Evolutionary conservation across 2,797 vertebrate species (phyloP).

Genomic region (Leptoclinus maculatus): DNA sequence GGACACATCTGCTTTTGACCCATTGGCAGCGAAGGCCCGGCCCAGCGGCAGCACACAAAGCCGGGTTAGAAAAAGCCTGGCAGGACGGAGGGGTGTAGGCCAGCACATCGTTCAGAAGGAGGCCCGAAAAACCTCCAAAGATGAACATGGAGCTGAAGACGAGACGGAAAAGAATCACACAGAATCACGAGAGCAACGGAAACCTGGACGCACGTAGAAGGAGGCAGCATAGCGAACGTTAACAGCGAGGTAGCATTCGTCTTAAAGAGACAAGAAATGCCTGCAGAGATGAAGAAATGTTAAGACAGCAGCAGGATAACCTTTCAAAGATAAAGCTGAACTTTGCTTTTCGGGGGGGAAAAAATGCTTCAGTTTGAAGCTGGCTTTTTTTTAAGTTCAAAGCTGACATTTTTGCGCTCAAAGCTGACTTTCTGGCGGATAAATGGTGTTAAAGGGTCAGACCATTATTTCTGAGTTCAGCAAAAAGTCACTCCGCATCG

Average conservation of each 20-base stretch:
- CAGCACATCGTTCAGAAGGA: slow-evolving; percentile 92
- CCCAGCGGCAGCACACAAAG: slow-evolving; percentile 86
- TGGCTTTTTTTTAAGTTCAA: slow-evolving; percentile 46
- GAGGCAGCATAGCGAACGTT: background rate
- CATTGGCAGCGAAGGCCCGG: slow-evolving; percentile 92
- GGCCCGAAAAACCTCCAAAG: slow-evolving; percentile 94
- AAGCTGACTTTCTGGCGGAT: slow-evolving; percentile 41
- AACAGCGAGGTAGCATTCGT: background rate
- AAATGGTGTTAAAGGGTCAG: slow-evolving; percentile 47
- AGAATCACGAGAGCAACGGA: background rate
- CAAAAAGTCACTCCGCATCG: background rate
- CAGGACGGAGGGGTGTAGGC: slow-evolving; percentile 94
- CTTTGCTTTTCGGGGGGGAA: background rate
- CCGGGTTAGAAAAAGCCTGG: slow-evolving; percentile 87
- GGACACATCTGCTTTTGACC: slow-evolving; percentile 85
- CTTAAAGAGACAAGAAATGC: background rate
- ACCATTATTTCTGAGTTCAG: slow-evolving; percentile 23
- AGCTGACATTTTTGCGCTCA: slow-evolving; percentile 62
- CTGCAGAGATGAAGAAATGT: background rate
- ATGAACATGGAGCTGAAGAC: slow-evolving; percentile 91
- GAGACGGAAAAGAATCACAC: background rate
- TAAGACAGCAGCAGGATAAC: background rate
- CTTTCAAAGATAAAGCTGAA: slow-evolving; percentile 37
- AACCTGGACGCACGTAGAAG: background rate
- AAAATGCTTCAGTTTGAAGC: slow-evolving; percentile 8